A percentile compares a stretch with the other conserved stretches of the same genome.
Conservation (phyloP, 1,140 invertebrate species). For the Halesus radiatus region DNA sequence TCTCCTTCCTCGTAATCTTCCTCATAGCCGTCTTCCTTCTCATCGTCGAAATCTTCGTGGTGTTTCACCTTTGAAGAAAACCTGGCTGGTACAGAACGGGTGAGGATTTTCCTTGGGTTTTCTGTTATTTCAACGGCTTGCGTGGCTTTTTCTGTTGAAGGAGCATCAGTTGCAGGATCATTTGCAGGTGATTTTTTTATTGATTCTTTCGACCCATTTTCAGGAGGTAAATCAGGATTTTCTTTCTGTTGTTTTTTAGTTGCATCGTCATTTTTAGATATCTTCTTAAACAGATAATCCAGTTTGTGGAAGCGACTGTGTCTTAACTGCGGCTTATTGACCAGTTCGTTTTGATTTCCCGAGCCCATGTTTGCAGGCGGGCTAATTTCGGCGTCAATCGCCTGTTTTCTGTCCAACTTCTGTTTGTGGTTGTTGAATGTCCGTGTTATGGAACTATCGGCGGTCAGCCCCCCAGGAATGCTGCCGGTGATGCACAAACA, state of each 20-base stretch:
- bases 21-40: constrained; percentile 29
- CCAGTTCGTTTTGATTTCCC: background rate
- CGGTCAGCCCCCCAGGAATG: background rate
- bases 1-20: constrained; percentile 15
- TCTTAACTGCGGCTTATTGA: constrained; percentile 39
- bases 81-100: background rate
- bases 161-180: background rate
- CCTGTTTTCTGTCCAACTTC: constrained; percentile 7
- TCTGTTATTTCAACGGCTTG: background rate
- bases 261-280: constrained; percentile 34
- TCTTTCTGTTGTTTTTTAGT: background rate
- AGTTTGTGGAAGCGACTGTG: constrained; percentile 47
- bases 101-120: constrained; percentile 18
- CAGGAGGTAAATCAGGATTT: background rate
- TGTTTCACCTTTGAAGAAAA: constrained; percentile 5
- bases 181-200: too few relatives aligned
- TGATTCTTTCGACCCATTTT: background rate
- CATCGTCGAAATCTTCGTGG: constrained; percentile 12
- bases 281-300: constrained; percentile 47
- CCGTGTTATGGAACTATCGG: background rate
- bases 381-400: constrained; percentile 19
- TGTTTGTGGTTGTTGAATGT: background rate
- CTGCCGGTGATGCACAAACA: constrained; percentile 24
- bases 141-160: background rate
- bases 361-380: background rate